phyloP scores from a whole-genome alignment of 2,797 vertebrate genomes.

The Hozukius guyotensis region DNA sequence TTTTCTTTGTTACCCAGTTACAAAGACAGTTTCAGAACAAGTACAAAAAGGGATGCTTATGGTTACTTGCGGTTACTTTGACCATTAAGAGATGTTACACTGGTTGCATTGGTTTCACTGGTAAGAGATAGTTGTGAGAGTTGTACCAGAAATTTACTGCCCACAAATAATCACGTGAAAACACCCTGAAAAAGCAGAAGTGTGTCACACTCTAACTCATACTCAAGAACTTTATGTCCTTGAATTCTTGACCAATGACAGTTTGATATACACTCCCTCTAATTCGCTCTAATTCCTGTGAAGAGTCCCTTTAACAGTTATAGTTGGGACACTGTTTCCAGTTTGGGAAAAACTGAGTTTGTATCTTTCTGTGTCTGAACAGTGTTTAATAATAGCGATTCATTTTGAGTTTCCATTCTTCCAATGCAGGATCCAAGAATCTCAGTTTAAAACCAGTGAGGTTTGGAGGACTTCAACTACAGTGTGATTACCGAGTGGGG shows the following conservation, averaged over 20 bases:
- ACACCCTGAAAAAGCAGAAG: background rate
- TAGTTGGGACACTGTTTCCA: background rate
- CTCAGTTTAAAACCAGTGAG: slow-evolving; percentile 32
- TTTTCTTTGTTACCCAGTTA: background rate
- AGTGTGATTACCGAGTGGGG: slow-evolving; percentile 2
- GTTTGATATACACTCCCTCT: background rate
- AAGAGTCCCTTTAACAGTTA: background rate
- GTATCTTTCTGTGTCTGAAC: slow-evolving; percentile 4
- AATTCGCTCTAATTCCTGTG: background rate
- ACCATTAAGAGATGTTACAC: background rate
- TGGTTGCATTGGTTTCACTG: background rate
- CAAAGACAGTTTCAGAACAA: background rate
- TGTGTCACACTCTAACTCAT: background rate
- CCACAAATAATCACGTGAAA: background rate
- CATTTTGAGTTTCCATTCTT: slow-evolving; percentile 46
- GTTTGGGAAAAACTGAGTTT: slow-evolving; percentile 18
- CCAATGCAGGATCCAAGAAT: slow-evolving; percentile 40
- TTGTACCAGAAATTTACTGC: background rate
- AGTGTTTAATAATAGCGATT: slow-evolving; percentile 1
- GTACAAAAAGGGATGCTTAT: background rate
- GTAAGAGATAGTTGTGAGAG: background rate
- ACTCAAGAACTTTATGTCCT: background rate
- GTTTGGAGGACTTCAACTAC: slow-evolving; percentile 31
- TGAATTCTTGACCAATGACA: background rate
- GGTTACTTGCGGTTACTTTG: background rate